A percentile compares a stretch with the other conserved stretches of the same genome.
These are phyloP conservation scores for Marmota monax DNA, from an alignment of 2,113 vertebrate species.

Conservation along the genomic window DNA sequence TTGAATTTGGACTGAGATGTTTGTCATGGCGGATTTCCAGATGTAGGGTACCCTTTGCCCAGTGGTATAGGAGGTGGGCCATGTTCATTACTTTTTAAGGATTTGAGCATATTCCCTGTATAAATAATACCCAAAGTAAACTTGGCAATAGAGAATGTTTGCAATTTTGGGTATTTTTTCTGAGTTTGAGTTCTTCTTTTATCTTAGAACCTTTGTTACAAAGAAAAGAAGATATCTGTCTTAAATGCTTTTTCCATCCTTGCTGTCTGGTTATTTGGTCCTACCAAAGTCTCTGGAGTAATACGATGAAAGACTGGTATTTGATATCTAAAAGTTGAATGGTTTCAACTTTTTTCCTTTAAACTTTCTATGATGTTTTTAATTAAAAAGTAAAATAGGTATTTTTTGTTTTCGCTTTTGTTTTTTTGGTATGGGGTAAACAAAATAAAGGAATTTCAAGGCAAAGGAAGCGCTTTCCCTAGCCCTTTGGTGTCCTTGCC, in stretches of 20 bases:
- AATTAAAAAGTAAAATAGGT: not conserved
- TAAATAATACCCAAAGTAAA: too few relatives aligned
- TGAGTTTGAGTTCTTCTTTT: not conserved
- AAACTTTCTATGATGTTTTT: not conserved
- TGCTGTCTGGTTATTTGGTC: not conserved
- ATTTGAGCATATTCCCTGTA: not conserved
- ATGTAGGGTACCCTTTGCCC: not conserved
- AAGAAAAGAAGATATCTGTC: not conserved
- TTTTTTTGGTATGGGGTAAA: too few relatives aligned
- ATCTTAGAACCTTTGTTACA: not conserved
- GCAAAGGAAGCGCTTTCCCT: accelerated
- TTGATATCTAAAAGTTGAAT: not conserved
- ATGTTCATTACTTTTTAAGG: accelerated
- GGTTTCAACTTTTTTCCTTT: not conserved
- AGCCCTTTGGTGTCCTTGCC: accelerated
- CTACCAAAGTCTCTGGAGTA: not conserved
- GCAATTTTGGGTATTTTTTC: not conserved
- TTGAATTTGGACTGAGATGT: not conserved
- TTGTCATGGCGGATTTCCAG: not conserved
- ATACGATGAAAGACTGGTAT: not conserved
- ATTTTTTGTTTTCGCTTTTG: not conserved
- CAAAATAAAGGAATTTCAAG: not conserved
- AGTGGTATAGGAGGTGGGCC: accelerated
- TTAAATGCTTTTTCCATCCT: too few relatives aligned
- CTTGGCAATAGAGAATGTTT: accelerated